Evolutionary conservation across 2,113 vertebrate genomes (phyloP).

Genomic region (Boulengeromyrus knoepffleri): DNA sequence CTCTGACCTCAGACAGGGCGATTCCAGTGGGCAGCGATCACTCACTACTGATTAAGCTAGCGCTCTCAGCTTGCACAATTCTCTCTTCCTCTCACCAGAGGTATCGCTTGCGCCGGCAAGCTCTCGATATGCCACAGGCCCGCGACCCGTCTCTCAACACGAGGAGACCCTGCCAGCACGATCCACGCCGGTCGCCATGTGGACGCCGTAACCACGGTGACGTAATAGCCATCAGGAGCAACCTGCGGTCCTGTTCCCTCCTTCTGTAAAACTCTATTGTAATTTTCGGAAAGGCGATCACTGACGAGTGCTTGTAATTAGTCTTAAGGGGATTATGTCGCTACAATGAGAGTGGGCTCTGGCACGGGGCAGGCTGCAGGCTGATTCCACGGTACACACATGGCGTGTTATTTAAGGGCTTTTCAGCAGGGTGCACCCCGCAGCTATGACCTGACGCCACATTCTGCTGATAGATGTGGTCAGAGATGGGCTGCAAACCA

Average conservation of each 20-base stretch:
- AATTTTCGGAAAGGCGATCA: conserved; percentile 52
- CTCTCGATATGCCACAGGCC: neutral
- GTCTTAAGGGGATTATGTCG: conserved; percentile 57
- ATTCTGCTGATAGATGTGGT: neutral
- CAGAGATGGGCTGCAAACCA: neutral
- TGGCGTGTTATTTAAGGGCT: neutral
- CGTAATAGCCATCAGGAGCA: neutral
- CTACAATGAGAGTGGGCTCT: conserved; percentile 23
- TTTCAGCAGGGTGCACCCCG: neutral
- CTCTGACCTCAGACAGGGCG: neutral
- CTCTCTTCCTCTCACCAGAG: neutral
- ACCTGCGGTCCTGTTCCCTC: neutral
- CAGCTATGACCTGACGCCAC: neutral
- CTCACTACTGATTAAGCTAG: neutral
- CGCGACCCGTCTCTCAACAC: neutral
- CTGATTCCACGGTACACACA: neutral
- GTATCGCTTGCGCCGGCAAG: neutral
- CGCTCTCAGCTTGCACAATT: neutral
- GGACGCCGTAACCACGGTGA: neutral
- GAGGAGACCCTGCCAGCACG: neutral
- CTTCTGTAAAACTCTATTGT: conserved; percentile 36
- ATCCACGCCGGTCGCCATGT: neutral
- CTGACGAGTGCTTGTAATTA: conserved; percentile 61
- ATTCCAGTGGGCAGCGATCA: neutral
- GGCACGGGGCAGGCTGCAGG: conserved; percentile 15